Conservation (phyloP, 2,113 vertebrate genomes). For the Anolis sagrei region DNA sequence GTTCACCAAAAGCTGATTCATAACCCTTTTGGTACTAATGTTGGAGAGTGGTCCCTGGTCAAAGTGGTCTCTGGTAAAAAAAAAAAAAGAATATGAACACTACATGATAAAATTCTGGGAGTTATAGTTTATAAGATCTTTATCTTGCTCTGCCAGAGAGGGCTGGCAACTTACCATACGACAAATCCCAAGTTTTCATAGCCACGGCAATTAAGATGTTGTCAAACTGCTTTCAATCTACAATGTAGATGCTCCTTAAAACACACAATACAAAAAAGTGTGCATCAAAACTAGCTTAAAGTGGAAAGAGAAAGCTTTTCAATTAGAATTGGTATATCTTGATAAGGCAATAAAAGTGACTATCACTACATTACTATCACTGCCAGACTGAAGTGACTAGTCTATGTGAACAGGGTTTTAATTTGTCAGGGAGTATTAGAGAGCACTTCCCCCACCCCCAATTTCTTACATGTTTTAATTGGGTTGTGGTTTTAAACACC, state of each 20-base stretch:
- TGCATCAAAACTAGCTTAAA: constrained; percentile 43
- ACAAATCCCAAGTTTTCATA: too few species aligned
- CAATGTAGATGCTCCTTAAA: background rate
- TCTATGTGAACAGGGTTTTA: constrained; percentile 28
- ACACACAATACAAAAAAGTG: background rate
- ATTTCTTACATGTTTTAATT: constrained; percentile 48
- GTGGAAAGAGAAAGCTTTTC: constrained; percentile 47
- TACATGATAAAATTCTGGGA: too few species aligned
- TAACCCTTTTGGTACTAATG: too few species aligned
- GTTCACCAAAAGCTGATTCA: too few species aligned
- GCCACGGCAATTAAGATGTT: too few species aligned
- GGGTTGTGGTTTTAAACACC: constrained; percentile 28
- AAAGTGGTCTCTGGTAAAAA: too few species aligned
- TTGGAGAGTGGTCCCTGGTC: too few species aligned
- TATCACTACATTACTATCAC: constrained; percentile 44
- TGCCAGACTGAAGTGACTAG: constrained; percentile 37
- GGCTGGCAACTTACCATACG: too few species aligned
- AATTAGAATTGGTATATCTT: constrained; percentile 47
- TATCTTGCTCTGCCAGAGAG: too few species aligned
- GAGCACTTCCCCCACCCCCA: constrained; percentile 4
- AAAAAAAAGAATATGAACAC: too few species aligned
- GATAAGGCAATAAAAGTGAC: constrained; percentile 49
- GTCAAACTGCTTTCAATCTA: too few species aligned
- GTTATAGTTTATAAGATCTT: too few species aligned
- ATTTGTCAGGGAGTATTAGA: constrained; percentile 14